These are phyloP conservation scores for Molossus molossus DNA, from an alignment of 2,797 vertebrate genomes.

Conservation along the genomic window DNA sequence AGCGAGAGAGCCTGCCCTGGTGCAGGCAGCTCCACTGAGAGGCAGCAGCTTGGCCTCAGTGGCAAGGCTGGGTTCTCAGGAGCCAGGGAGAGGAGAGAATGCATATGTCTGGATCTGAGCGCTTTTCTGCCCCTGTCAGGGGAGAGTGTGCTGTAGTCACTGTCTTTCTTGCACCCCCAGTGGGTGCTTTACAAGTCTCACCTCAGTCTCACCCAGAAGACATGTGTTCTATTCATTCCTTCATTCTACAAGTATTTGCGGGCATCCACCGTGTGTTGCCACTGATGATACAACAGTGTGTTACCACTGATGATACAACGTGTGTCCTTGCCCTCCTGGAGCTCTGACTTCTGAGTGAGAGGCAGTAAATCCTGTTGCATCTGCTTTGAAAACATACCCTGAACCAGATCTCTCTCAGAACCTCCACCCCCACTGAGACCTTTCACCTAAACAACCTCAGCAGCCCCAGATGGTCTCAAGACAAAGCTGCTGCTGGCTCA, in stretches of 20 bases:
- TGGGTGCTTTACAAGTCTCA: background rate
- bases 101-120: rapidly evolving
- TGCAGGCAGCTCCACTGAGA: background rate
- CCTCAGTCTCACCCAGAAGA: background rate
- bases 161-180: background rate
- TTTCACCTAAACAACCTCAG: background rate
- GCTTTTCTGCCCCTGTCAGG: background rate
- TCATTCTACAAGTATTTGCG: background rate
- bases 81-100: background rate
- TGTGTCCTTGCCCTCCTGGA: background rate
- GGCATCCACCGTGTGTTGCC: background rate
- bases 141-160: rapidly evolving
- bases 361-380: background rate
- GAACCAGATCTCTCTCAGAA: background rate
- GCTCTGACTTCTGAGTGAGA: background rate
- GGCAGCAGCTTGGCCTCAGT: background rate
- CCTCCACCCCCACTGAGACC: rapidly evolving
- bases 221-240: rapidly evolving
- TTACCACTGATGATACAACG: no score
- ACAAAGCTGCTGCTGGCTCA: no score
- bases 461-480: rapidly evolving
- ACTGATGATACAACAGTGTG: rapidly evolving
- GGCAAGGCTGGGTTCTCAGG: background rate
- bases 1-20: background rate
- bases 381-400: background rate